These are phyloP conservation scores for Pomacea maculata DNA, from an alignment of 1,140 invertebrate species.

Conservation along the genomic window DNA sequence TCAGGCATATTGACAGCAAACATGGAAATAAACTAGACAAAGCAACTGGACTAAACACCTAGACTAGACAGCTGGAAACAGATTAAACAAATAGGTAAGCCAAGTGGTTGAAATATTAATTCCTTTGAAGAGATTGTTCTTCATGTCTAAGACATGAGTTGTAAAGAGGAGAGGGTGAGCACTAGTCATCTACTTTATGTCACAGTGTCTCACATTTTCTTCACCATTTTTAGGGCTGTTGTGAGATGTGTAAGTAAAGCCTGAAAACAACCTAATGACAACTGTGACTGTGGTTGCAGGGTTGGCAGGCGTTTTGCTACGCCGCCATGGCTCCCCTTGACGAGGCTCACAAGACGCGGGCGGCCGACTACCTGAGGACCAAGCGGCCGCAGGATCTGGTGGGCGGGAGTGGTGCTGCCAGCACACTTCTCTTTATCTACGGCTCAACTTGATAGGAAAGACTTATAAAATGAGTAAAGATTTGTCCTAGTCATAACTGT, in stretches of 20 bases:
- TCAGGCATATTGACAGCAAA: no score
- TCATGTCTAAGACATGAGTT: no score
- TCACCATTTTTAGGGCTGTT: not conserved
- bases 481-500: no score
- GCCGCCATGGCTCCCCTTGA: slow-evolving; percentile 49
- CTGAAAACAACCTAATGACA: not conserved
- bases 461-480: no score
- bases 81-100: no score
- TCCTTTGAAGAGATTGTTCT: no score
- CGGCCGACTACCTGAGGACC: slow-evolving; percentile 43
- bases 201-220: not conserved
- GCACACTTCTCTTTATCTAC: slow-evolving; percentile 53
- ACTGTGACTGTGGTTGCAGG: slow-evolving; percentile 30
- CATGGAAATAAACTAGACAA: no score
- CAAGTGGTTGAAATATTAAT: no score
- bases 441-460: slow-evolving; percentile 27
- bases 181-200: no score
- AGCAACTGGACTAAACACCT: no score
- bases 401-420: slow-evolving; percentile 47
- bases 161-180: no score
- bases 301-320: slow-evolving; percentile 53
- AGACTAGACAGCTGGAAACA: no score
- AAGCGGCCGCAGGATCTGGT: slow-evolving; percentile 42
- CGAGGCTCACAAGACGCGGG: slow-evolving; percentile 32
- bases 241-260: not conserved